A percentile compares a stretch with the other conserved stretches of the same genome.
Conservation (phyloP, 2,888 invertebrate genomes). For the Nemoura dubitans region DNA sequence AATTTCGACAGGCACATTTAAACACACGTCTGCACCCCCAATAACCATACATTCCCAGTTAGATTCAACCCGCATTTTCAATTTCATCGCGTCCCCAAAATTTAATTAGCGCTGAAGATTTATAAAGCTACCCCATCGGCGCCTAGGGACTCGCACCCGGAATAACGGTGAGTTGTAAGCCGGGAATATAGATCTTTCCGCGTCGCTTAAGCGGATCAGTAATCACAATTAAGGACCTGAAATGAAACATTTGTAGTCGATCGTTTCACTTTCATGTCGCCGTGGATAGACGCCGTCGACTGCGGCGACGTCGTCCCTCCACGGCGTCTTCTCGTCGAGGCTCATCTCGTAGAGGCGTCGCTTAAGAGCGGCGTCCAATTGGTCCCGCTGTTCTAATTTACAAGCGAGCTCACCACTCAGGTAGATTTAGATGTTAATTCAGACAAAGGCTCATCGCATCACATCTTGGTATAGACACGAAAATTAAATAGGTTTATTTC, state of each 20-base stretch:
- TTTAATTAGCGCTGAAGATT: not conserved
- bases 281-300: not conserved
- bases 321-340: too few species aligned
- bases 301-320: not conserved
- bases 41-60: not conserved
- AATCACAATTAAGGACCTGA: constrained; percentile 22
- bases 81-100: not conserved
- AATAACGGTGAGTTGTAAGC: not conserved
- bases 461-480: too few species aligned
- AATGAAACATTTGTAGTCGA: constrained; percentile 41
- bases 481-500: too few species aligned
- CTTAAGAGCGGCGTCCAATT: not conserved
- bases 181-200: not conserved
- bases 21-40: not conserved
- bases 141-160: not conserved
- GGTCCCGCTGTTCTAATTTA: not conserved
- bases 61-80: not conserved
- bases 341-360: not conserved
- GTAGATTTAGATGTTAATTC: constrained; percentile 13
- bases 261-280: constrained; percentile 28
- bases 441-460: too few species aligned
- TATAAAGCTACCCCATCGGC: not conserved
- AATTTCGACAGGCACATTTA: too few species aligned
- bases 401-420: not conserved
- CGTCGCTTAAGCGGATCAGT: not conserved